phyloP scores from a whole-genome alignment of 1,140 invertebrate species.

The Aleiodes sp. region DNA sequence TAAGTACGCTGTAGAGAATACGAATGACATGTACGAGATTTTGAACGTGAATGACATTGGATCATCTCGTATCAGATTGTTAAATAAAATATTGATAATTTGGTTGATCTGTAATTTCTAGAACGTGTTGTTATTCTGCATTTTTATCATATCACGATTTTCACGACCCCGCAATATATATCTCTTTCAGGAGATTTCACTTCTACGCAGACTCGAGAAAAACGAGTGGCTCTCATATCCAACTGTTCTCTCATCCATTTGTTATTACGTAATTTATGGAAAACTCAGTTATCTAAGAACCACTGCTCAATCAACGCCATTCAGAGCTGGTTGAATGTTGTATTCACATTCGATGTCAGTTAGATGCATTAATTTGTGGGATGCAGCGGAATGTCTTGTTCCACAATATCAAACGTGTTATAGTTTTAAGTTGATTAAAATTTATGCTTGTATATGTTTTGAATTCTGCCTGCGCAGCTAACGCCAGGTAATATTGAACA shows the following conservation, averaged over 20 bases:
- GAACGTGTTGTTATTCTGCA: too few relatives aligned
- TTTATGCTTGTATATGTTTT: too few relatives aligned
- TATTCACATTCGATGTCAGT: neutral
- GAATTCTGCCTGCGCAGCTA: too few relatives aligned
- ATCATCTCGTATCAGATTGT: neutral
- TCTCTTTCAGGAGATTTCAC: neutral
- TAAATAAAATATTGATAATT: neutral
- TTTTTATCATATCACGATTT: too few relatives aligned
- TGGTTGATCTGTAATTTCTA: neutral
- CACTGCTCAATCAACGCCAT: conserved; percentile 17
- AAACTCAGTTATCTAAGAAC: neutral
- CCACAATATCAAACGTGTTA: too few relatives aligned
- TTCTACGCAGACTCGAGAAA: conserved; percentile 20
- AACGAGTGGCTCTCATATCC: conserved; percentile 18
- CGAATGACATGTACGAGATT: neutral
- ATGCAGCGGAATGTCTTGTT: too few relatives aligned
- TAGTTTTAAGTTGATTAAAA: too few relatives aligned
- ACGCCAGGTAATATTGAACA: too few relatives aligned
- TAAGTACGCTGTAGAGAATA: too few relatives aligned
- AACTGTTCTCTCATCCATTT: neutral
- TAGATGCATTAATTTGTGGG: neutral
- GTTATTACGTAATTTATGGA: neutral
- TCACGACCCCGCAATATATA: neutral
- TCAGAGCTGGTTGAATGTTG: neutral
- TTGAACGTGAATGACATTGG: neutral